phyloP scores from a whole-genome alignment of 2,888 invertebrate genomes.

The Cosmorhoe ocellata region DNA sequence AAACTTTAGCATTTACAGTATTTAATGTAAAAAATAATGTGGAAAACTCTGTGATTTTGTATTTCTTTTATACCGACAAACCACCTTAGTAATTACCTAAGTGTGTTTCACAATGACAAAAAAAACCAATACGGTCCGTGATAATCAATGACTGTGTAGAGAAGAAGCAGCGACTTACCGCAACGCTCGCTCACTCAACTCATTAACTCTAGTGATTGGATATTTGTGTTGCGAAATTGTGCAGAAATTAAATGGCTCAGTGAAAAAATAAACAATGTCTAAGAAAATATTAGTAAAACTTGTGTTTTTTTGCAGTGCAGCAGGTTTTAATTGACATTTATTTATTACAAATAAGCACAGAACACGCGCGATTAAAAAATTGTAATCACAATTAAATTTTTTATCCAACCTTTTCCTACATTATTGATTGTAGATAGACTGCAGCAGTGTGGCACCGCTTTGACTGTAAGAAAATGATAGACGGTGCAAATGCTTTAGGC shows the following conservation, averaged over 20 bases:
- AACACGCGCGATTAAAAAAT: constrained; percentile 62
- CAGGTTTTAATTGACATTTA: constrained; percentile 72
- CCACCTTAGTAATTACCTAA: too few relatives aligned
- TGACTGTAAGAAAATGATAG: constrained; percentile 51
- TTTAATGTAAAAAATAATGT: constrained; percentile 7
- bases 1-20: constrained; percentile 57
- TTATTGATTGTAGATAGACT: constrained; percentile 34
- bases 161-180: neutral
- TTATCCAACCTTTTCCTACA: constrained; percentile 39
- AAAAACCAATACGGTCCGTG: too few relatives aligned
- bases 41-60: neutral
- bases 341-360: constrained; percentile 71
- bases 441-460: constrained; percentile 71
- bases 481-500: constrained; percentile 59
- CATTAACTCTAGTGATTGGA: constrained; percentile 5
- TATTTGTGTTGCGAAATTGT: constrained; percentile 9
- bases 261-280: constrained; percentile 12
- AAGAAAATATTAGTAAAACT: constrained; percentile 42
- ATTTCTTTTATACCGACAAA: neutral
- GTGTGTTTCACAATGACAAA: too few relatives aligned
- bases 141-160: constrained; percentile 1
- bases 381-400: constrained; percentile 75
- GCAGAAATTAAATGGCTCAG: constrained; percentile 5
- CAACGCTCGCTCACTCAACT: constrained; percentile 2
- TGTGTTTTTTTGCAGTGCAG: constrained; percentile 55